These are phyloP conservation scores for Pardalotus punctatus DNA, from an alignment of 2,113 vertebrate species.

Conservation along the genomic window DNA sequence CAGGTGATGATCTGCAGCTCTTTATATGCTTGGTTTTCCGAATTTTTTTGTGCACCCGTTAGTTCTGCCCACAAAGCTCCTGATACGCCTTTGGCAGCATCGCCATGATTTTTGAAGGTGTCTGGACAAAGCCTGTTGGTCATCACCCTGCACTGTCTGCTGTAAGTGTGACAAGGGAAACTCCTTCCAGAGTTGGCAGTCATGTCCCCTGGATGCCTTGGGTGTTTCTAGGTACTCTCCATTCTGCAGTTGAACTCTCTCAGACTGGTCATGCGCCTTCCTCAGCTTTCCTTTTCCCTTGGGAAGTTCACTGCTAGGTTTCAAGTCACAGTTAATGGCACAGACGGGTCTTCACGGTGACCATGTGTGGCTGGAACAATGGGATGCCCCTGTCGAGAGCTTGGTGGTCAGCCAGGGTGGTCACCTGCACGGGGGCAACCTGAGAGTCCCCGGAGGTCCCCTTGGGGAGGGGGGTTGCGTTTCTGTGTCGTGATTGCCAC, in stretches of 20 bases:
- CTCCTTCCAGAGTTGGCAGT: background rate
- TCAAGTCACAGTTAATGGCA: background rate
- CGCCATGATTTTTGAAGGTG: background rate
- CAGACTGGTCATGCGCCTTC: background rate
- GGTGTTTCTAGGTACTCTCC: background rate
- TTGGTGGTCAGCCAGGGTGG: background rate
- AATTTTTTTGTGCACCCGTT: background rate
- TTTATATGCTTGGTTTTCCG: background rate
- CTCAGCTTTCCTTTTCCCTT: background rate
- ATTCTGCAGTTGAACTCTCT: background rate
- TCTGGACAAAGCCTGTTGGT: background rate
- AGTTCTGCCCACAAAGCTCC: background rate
- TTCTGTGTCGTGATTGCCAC: slow-evolving; percentile 69
- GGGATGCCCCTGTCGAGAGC: background rate
- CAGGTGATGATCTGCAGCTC: background rate
- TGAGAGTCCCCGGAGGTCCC: background rate
- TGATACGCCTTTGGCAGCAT: background rate
- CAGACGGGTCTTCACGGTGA: background rate
- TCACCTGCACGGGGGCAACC: background rate
- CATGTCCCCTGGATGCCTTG: background rate
- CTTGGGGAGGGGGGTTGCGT: slow-evolving; percentile 60
- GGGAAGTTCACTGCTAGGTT: background rate
- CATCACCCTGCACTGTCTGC: background rate
- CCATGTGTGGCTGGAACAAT: background rate
- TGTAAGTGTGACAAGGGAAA: background rate